Percentiles rank a stretch among this genome's conserved stretches.
These are phyloP conservation scores for Epirrhoe alternata DNA, from an alignment of 2,888 invertebrate genomes.

Conservation along the genomic window DNA sequence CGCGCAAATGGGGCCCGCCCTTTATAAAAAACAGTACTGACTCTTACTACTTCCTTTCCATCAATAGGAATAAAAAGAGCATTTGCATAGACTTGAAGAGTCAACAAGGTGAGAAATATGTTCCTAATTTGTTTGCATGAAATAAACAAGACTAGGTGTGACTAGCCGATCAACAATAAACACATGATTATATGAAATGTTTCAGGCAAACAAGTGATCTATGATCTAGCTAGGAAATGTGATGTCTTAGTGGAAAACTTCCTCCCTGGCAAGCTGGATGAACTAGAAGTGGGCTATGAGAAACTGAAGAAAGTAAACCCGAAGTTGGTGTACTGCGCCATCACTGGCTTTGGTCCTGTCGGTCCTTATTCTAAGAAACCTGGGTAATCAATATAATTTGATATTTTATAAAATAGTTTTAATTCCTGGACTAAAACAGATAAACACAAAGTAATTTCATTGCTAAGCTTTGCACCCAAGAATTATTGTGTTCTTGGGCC, in stretches of 20 bases:
- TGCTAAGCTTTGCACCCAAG: neutral
- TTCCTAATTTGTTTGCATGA: neutral
- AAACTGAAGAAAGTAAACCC: constrained; percentile 89
- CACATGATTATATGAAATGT: constrained; percentile 33
- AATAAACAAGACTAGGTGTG: neutral
- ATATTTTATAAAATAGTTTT: constrained; percentile 2
- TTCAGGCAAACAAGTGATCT: constrained; percentile 84
- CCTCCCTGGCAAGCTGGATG: constrained; percentile 94
- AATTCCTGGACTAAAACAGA: too few species aligned
- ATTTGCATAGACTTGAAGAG: constrained; percentile 93
- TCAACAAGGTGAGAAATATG: constrained; percentile 80
- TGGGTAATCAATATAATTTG: constrained; percentile 80
- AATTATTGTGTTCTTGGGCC: neutral
- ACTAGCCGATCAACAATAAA: constrained; percentile 1
- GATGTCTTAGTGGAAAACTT: constrained; percentile 98
- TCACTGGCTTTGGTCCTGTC: constrained; percentile 95
- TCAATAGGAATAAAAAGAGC: constrained; percentile 98
- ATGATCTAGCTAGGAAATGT: constrained; percentile 89
- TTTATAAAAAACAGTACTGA: constrained; percentile 88
- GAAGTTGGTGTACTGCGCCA: constrained; percentile 94
- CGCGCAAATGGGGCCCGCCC: constrained; percentile 97
- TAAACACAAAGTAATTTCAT: too few species aligned
- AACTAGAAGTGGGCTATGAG: constrained; percentile 92
- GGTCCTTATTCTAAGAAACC: constrained; percentile 95
- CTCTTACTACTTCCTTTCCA: constrained; percentile 92